Percentiles rank a stretch among this genome's conserved stretches.
Conservation (phyloP, 2,888 invertebrate species). For the Danaus chrysippus region DNA sequence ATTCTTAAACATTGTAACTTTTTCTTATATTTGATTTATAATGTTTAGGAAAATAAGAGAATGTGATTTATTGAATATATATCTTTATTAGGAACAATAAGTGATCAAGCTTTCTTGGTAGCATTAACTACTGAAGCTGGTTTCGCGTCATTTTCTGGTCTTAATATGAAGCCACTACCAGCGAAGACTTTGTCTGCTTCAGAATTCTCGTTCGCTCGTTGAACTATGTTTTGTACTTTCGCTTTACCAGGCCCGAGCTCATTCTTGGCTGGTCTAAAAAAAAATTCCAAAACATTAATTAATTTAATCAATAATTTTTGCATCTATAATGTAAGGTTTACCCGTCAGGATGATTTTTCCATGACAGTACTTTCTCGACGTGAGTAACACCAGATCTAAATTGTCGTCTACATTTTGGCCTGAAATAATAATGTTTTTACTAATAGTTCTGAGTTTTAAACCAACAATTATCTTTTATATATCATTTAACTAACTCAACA, state of each 20-base stretch:
- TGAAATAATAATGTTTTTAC: constrained; percentile 30
- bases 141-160: constrained; percentile 39
- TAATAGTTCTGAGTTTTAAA: background rate
- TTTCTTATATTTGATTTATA: too few relatives aligned
- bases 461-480: background rate
- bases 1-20: too few relatives aligned
- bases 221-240: constrained; percentile 32
- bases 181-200: constrained; percentile 50
- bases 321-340: constrained; percentile 32
- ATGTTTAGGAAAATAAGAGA: too few relatives aligned
- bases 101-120: constrained; percentile 8
- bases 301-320: background rate
- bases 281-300: background rate
- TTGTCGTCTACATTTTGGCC: constrained; percentile 61
- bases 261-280: constrained; percentile 50
- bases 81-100: constrained; percentile 14
- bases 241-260: constrained; percentile 38
- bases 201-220: constrained; percentile 37
- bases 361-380: constrained; percentile 53
- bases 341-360: constrained; percentile 67
- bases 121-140: constrained; percentile 9
- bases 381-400: constrained; percentile 64
- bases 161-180: constrained; percentile 51
- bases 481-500: constrained; percentile 49
- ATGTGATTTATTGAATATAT: background rate